These are phyloP conservation scores for Polydrusus tereticollis DNA, from an alignment of 2,888 invertebrate genomes.

Conservation along the genomic window DNA sequence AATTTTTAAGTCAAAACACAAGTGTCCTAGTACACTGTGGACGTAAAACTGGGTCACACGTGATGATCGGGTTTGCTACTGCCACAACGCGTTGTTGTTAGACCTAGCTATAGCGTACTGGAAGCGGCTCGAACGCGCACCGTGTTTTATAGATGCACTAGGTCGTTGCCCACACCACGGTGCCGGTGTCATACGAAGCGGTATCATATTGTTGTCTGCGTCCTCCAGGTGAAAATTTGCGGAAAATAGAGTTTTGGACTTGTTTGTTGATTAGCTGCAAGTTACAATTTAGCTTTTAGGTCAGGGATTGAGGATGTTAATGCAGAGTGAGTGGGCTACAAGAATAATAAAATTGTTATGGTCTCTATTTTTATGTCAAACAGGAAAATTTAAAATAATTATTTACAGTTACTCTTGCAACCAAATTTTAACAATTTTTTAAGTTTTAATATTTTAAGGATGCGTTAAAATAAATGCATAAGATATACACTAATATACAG, in stretches of 20 bases:
- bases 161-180: constrained; percentile 48
- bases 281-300: constrained; percentile 31
- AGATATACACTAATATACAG: too few relatives aligned
- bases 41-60: constrained; percentile 59
- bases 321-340: not conserved
- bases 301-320: constrained; percentile 47
- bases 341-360: constrained; percentile 28
- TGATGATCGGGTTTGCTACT: constrained; percentile 61
- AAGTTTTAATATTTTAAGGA: too few relatives aligned
- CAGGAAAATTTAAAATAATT: too few relatives aligned
- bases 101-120: constrained; percentile 65
- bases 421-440: too few relatives aligned
- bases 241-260: constrained; percentile 40
- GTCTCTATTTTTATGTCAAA: not conserved
- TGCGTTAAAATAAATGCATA: too few relatives aligned
- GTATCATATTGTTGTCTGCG: constrained; percentile 39
- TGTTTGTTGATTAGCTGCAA: constrained; percentile 26
- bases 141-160: constrained; percentile 53
- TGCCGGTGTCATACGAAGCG: constrained; percentile 41
- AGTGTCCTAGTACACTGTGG: constrained; percentile 47
- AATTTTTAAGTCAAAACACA: constrained; percentile 37
- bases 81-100: constrained; percentile 65
- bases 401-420: too few relatives aligned
- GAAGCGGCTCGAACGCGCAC: constrained; percentile 49
- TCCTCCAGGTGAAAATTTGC: constrained; percentile 48